Evolutionary conservation across 2,113 vertebrate species (phyloP), one percentile per base, ranked within the genome.

Genomic region (Delphinapterus leucas): DNA sequence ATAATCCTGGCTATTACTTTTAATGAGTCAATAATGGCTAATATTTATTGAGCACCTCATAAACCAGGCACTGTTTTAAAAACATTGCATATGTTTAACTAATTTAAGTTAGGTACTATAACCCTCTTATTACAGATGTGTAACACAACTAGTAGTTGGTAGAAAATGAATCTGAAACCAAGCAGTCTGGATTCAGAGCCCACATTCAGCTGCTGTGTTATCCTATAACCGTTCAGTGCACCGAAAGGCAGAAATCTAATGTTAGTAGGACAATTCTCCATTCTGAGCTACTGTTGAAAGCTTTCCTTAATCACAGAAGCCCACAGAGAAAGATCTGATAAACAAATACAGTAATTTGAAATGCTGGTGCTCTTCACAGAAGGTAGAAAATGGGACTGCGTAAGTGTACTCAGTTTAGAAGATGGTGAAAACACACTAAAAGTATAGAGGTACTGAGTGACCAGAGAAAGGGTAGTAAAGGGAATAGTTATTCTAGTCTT

Each of bases 331-430:
- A 65, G 44, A 79, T n/a, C 28, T 85, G 41, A 79, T 84, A 73
- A 90, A 67, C 82, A 13, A 93, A 86, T 18, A 65, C 60, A 80
- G 28, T 74, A 76, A 89, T 55, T 71, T 95, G 25, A 94, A 94
- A 68, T 94, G 60, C 28, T 44, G 60, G 63, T 63, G 31, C 63
- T 95, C 73, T 90, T 88, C 61, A 73, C 2, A 33, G 85, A 87
- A 84, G 84, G 23, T 92, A 88, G 47, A 96, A 93, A 90, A 65
- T 41, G 33, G 61, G 4, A 79, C 17, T 76, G 13, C 18, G 11
- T 68, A 88, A 90, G 31, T 53, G 63, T 73, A 38, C n/a, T 61
- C 38, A 90, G 33, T 76, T 93, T 83, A 93, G 81, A 95, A 86
- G 73, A 89, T 6, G 20, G 53, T 73, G 47, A 49, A 58, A 95